A percentile compares a stretch with the other conserved stretches of the same genome.
Conservation (phyloP, 2,797 vertebrate species). For the Amblyopsis hoosieri region DNA sequence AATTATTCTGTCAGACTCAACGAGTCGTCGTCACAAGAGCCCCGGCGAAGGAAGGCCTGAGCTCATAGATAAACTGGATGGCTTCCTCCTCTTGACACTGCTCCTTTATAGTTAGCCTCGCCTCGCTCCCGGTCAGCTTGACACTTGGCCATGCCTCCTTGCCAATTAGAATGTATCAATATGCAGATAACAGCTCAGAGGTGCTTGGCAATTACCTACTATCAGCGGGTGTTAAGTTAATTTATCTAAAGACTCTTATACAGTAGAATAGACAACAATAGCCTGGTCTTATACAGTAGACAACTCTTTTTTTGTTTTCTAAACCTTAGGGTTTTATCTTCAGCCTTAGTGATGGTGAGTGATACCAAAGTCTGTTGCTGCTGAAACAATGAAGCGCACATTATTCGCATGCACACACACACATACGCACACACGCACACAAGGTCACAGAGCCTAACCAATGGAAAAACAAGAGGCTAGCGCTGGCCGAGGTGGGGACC, state of each 20-base stretch:
- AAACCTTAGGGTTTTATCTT: slow-evolving; percentile 30
- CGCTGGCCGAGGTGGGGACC: slow-evolving; percentile 47
- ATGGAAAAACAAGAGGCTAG: slow-evolving; percentile 64
- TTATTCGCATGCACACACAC: slow-evolving; percentile 2
- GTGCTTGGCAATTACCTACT: slow-evolving; percentile 55
- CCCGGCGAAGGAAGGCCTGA: slow-evolving; percentile 71
- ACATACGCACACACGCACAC: slow-evolving; percentile 30
- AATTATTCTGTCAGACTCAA: slow-evolving; percentile 82
- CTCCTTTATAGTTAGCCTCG: slow-evolving; percentile 45
- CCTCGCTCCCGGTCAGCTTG: slow-evolving; percentile 40
- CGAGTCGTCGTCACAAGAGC: slow-evolving; percentile 66
- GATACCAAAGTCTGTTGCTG: slow-evolving; percentile 18
- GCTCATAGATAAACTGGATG: slow-evolving; percentile 77
- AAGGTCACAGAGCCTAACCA: slow-evolving; percentile 69
- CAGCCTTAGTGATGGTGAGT: slow-evolving; percentile 43
- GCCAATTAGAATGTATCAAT: slow-evolving; percentile 62
- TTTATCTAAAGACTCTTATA: slow-evolving; percentile 24
- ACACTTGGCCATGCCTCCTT: slow-evolving; percentile 55
- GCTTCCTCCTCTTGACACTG: slow-evolving; percentile 64
- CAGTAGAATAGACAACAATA: too few species aligned
- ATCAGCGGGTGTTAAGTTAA: slow-evolving; percentile 49
- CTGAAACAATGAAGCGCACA: not conserved
- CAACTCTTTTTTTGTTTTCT: not conserved
- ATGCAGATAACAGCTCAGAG: slow-evolving; percentile 38
- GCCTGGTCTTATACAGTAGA: too few species aligned